Conservation (phyloP, 2,888 invertebrate genomes). For the Apamea sordens region DNA sequence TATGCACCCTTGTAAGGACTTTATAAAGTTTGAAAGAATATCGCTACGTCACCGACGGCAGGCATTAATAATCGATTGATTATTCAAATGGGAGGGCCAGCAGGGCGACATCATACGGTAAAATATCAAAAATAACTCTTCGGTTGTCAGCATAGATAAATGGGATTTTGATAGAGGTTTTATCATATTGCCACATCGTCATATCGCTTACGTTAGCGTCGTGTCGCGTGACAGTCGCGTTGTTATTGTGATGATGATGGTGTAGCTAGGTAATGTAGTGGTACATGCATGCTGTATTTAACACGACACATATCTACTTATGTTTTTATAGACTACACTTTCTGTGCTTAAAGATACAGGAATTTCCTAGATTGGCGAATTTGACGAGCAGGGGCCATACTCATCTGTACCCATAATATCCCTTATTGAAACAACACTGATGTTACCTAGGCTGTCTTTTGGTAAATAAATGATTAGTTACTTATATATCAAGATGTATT, state of each 20-base stretch:
- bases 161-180: constrained; percentile 73
- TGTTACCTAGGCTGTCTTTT: not conserved
- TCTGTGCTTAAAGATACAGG: not conserved
- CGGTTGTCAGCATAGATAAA: constrained; percentile 68
- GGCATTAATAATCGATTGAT: constrained; percentile 87
- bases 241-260: constrained; percentile 18
- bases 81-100: constrained; percentile 80
- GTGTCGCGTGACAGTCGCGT: constrained; percentile 42
- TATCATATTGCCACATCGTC: constrained; percentile 62
- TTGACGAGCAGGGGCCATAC: not conserved
- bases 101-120: constrained; percentile 65
- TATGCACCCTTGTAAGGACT: constrained; percentile 70
- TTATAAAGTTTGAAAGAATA: constrained; percentile 80
- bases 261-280: not conserved
- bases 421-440: not conserved
- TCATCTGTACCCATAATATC: not conserved
- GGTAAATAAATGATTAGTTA: too few species aligned
- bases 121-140: constrained; percentile 71
- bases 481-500: not conserved
- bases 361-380: not conserved
- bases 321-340: not conserved
- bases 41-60: constrained; percentile 78
- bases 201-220: constrained; percentile 11
- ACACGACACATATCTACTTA: not conserved
- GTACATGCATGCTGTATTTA: not conserved